phyloP scores from a whole-genome alignment of 2,113 vertebrate species.

The Cyanoderma ruficeps region DNA sequence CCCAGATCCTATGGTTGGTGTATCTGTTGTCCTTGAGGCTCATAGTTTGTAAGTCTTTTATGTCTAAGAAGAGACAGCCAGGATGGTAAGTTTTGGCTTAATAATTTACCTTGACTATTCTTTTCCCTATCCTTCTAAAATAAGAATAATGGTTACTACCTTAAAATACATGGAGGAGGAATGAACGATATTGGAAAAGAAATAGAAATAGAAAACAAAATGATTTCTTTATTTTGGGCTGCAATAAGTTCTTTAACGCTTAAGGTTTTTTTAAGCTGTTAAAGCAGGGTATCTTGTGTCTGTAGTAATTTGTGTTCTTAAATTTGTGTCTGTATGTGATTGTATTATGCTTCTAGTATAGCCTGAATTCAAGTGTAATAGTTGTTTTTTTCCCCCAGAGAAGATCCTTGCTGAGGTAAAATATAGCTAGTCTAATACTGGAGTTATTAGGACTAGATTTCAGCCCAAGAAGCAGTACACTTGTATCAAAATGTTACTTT shows the following conservation, averaged over 20 bases:
- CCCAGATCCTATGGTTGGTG: background rate
- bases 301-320: slow-evolving; percentile 10
- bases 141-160: background rate
- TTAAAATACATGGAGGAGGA: background rate
- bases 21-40: slow-evolving; percentile 1
- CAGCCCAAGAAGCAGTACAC: background rate
- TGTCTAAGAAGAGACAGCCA: background rate
- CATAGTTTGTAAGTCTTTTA: background rate
- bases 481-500: background rate
- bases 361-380: background rate
- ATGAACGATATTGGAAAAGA: background rate
- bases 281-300: background rate
- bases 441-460: background rate
- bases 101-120: background rate
- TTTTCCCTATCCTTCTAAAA: background rate
- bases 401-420: background rate
- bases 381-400: background rate
- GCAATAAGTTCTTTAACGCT: slow-evolving; percentile 9
- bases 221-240: background rate
- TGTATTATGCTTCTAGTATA: slow-evolving; percentile 17
- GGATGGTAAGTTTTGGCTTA: background rate
- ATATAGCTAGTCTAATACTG: background rate
- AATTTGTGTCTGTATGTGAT: background rate
- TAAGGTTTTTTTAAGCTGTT: slow-evolving; percentile 7
- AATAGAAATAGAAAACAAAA: background rate